Evolutionary conservation across 2,113 vertebrate species (phyloP), one percentile per base, ranked within the genome.

Genomic region (Hypomesus transpacificus): DNA sequence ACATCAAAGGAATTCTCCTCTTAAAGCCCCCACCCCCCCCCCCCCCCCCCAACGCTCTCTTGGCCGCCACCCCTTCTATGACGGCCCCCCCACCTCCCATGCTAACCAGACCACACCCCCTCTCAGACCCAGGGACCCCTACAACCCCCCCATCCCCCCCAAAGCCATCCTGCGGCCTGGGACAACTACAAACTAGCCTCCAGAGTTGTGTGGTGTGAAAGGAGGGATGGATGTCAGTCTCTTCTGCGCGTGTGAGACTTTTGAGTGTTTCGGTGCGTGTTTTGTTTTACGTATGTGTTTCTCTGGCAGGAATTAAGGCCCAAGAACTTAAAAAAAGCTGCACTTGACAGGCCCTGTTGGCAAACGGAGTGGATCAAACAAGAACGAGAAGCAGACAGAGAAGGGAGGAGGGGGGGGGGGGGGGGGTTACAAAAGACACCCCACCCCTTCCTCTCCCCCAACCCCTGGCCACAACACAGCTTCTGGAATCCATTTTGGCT

Each of bases 1-100:
- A 80, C 83, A 84, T 82, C 78, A 82, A 83, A 87, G 68, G 58
- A 74, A 79, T 80, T 80, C 75, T 78, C 76, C 28, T 68, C 70
- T 66, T 31, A 61, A 56, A 75, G 31, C 57, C 67, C 31, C 60
- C 68, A 3, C 26, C 20, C 54, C 17, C 63, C 62, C 68, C n/a
- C 69, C 50, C 14, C 71, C 18, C 17, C 46, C 62, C 13, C 28
- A 18, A 34, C 0, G 52, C 34, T 50, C 18, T 22, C 64, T 50
- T 39, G 51, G 17, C 66, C 39, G 66, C 24, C 56, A n/a, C 54
- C 56, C 50, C 62, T 70, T 31, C 67, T 64, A 50, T 64, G 62
- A 57, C 50, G 71, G 60, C 64, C 71, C 59, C 69, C 59, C 59
- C 16, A 53, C 69, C 68, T 72, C 74, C 18, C 17, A 64, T 34